Percentiles rank a stretch among this genome's conserved stretches.
Conservation (phyloP, 2,113 vertebrate species). For the Phyllostomus discolor region DNA sequence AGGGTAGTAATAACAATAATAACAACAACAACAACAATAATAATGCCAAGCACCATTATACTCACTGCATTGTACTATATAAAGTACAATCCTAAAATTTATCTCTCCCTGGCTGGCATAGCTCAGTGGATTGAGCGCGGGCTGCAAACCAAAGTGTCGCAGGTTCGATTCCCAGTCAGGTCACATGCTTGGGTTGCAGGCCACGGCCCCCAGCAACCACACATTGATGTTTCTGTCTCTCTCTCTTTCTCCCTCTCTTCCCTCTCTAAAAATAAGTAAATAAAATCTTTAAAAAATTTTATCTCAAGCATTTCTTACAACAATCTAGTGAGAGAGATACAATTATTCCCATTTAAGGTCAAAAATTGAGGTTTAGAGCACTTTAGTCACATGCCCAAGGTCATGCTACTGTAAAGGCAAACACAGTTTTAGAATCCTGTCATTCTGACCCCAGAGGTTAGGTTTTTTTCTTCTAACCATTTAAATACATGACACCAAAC, state of each 20-base stretch:
- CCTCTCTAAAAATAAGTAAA: too few species aligned
- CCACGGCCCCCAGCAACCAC: too few species aligned
- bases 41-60: neutral
- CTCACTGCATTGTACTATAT: neutral
- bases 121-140: too few species aligned
- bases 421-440: neutral
- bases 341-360: neutral
- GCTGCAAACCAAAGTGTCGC: too few species aligned
- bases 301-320: neutral
- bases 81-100: neutral
- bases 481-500: neutral
- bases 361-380: neutral
- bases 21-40: neutral
- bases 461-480: neutral
- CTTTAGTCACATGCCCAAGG: neutral
- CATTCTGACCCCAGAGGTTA: neutral
- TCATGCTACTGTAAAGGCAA: neutral
- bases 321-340: neutral
- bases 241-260: too few species aligned
- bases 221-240: too few species aligned
- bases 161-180: too few species aligned
- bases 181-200: too few species aligned
- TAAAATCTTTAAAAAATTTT: too few species aligned
- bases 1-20: neutral
- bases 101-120: too few species aligned